Percentiles rank a stretch among this genome's conserved stretches.
Conservation (phyloP, 2,888 invertebrate genomes). For the Drosophila nr. medialis region DNA sequence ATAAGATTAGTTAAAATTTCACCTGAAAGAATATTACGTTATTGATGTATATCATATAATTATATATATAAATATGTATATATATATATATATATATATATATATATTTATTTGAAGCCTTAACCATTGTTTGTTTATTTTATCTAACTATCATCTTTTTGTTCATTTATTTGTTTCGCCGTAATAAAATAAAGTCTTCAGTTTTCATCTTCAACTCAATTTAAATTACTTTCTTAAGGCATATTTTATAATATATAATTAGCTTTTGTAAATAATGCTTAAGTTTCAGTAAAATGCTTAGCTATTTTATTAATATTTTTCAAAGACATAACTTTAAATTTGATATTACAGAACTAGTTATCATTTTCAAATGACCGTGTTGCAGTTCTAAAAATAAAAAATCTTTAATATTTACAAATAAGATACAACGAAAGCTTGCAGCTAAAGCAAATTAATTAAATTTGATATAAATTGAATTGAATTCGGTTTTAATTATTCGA, state of each 20-base stretch:
- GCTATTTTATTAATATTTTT: neutral
- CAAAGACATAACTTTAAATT: too few relatives aligned
- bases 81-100: too few relatives aligned
- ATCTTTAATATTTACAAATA: neutral
- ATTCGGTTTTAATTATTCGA: neutral
- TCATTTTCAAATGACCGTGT: neutral
- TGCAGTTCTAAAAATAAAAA: neutral
- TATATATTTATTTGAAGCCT: too few relatives aligned
- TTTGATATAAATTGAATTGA: neutral
- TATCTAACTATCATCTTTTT: neutral
- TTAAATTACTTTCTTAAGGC: neutral
- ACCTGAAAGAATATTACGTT: neutral
- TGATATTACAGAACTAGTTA: neutral
- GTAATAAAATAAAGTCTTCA: neutral
- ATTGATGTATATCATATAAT: neutral
- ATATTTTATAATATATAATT: neutral
- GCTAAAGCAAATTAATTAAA: neutral
- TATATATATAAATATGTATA: too few relatives aligned
- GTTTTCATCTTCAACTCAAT: neutral
- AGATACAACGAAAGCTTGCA: neutral
- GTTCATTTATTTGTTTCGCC: neutral
- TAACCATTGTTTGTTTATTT: neutral
- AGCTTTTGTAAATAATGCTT: rapidly evolving
- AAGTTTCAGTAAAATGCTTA: neutral
- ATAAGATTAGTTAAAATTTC: neutral